phyloP scores from a whole-genome alignment of 37 sponge, comb jelly and placozoan species.

The Cliona cf. orientalis region DNA sequence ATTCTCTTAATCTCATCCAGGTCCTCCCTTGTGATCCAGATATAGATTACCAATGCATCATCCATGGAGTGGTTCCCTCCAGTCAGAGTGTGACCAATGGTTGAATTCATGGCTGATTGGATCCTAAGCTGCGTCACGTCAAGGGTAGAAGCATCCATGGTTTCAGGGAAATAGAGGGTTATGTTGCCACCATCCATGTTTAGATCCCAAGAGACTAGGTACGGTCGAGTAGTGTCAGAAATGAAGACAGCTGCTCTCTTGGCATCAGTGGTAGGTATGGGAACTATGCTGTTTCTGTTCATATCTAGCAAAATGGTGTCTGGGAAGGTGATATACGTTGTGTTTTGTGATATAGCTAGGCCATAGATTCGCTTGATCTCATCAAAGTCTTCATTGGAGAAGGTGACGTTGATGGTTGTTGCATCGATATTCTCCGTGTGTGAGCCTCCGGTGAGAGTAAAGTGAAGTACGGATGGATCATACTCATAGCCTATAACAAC shows the following conservation, averaged over 20 bases:
- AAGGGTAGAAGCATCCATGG: slow-evolving; percentile 79
- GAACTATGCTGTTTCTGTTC: slow-evolving; percentile 75
- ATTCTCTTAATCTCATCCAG: slow-evolving; percentile 90
- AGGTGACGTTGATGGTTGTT: slow-evolving; percentile 55
- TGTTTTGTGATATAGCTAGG: slow-evolving; percentile 66
- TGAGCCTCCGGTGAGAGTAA: slow-evolving; percentile 74
- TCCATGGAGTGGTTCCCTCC: slow-evolving; percentile 64
- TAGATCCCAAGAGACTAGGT: slow-evolving; percentile 72
- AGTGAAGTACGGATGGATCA: slow-evolving; percentile 32
- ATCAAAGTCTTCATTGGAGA: slow-evolving; percentile 82
- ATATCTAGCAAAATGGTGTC: slow-evolving; percentile 73
- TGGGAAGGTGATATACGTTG: slow-evolving; percentile 77
- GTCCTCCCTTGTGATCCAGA: slow-evolving; percentile 75
- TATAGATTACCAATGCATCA: slow-evolving; percentile 42
- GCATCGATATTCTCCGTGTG: slow-evolving; percentile 71
- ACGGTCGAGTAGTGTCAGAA: slow-evolving; percentile 76
- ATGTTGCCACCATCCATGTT: slow-evolving; percentile 82
- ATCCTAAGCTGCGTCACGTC: slow-evolving; percentile 67
- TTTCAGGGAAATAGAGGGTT: slow-evolving; percentile 81
- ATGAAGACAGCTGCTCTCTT: slow-evolving; percentile 60
- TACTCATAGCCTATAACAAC: slow-evolving; percentile 23
- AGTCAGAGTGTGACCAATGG: slow-evolving; percentile 66
- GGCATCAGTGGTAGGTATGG: slow-evolving; percentile 57
- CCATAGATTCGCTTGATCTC: slow-evolving; percentile 81
- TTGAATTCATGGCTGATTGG: slow-evolving; percentile 66